Base-by-base conservation (phyloP, 2,113 vertebrate species). In the Dryoscopus gambensis region DNA sequence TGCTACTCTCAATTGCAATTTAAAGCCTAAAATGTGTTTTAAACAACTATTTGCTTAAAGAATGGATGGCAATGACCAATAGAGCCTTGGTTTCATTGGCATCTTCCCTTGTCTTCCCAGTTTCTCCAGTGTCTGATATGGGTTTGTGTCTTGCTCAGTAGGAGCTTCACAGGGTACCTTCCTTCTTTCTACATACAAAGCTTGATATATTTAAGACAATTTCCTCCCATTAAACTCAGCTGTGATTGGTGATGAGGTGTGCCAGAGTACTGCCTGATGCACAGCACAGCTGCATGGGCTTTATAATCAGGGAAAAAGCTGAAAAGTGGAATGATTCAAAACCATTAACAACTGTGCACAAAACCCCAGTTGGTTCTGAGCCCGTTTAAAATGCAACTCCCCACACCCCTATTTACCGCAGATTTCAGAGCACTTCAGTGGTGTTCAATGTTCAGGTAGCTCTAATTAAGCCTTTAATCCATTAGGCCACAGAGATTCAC, bases 381-480 rank as follows among this genome's bases (percentile, higher is more conserved):
- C 23, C 22, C 1, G 0, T 78, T 74, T 52, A 47, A 44, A 57
- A 82, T 40, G 8, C 4, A 17, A 0, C 44, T 46, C 13, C 50
- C 10, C 12, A 6, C 18, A 11, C 7, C 3, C 33, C 27, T 17
- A 13, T 16, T 74, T 14, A 35, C 25, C 83, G 67, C 33, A 71
- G 47, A 46, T 77, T 83, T 95, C 68, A 44, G 28, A 39, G 15
- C 10, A 6, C 46, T 92, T 21, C 18, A 39, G 15, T 50, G 65
- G n/a, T 84, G 42, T 75, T 91, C 94, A 87, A 95, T 76, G 60
- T 78, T 71, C 47, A 89, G 84, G 84, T 92, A 75, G 47, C 84
- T 88, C 62, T 89, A 86, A 86, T 92, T 92, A 94, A 92, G 47
- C 35, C 46, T 68, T 76, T 81, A 56, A 87, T 93, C 60, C 25